Evolutionary conservation across 2,113 vertebrate species (phyloP).

Genomic region (Benitochromis conjunctus): DNA sequence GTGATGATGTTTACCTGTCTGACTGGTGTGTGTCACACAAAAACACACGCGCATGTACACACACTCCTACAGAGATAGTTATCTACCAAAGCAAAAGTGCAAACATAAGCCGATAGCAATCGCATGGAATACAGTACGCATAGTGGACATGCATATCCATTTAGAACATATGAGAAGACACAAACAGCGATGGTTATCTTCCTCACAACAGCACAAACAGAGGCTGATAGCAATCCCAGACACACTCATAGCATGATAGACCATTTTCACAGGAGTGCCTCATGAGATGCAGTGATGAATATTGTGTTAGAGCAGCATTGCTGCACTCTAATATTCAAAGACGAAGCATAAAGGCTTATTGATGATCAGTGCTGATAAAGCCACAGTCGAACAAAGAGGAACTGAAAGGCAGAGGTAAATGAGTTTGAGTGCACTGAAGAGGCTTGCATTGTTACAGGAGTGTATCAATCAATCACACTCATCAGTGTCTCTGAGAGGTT

Average conservation of each 20-base stretch:
- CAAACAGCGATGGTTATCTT: constrained; percentile 20
- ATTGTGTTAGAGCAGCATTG: background rate
- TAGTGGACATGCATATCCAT: constrained; percentile 24
- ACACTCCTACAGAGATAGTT: background rate
- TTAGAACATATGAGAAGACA: background rate
- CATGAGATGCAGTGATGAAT: constrained; percentile 11
- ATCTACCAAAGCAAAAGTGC: constrained; percentile 14
- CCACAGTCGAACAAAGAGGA: constrained; percentile 37
- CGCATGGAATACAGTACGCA: constrained; percentile 4
- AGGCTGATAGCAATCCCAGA: constrained; percentile 12
- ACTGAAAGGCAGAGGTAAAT: constrained; percentile 49
- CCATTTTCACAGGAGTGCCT: background rate
- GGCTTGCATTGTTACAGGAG: constrained; percentile 47
- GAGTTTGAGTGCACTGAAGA: constrained; percentile 44
- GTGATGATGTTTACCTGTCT: constrained; percentile 43
- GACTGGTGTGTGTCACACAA: background rate
- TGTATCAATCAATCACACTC: constrained; percentile 55
- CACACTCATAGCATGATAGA: background rate
- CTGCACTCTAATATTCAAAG: constrained; percentile 35
- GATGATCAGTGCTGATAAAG: constrained; percentile 27
- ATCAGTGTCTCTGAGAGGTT: constrained; percentile 39
- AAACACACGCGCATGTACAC: background rate
- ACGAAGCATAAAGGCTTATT: constrained; percentile 26
- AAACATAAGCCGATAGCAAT: constrained; percentile 15
- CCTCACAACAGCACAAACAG: background rate